Percentiles rank a stretch among this genome's conserved stretches.
phyloP scores from a whole-genome alignment of 2,888 invertebrate species.

The Adela reaumurella region DNA sequence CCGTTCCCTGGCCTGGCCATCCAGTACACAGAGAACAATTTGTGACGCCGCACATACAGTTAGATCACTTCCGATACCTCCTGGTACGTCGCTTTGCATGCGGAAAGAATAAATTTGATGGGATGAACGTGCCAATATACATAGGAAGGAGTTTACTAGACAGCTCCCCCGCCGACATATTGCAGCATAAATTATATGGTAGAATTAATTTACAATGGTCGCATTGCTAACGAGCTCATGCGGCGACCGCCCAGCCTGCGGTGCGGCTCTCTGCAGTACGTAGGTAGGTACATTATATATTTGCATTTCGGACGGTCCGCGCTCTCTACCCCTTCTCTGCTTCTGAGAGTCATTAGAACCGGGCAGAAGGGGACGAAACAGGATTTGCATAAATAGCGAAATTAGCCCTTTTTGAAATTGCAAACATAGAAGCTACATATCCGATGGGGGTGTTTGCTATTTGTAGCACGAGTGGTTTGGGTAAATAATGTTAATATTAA shows the following conservation, averaged over 20 bases:
- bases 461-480: too few relatives aligned
- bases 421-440: too few relatives aligned
- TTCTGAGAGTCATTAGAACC: conserved; percentile 15
- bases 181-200: conserved; percentile 40
- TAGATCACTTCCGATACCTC: too few relatives aligned
- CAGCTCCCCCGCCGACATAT: conserved; percentile 16
- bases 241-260: conserved; percentile 18
- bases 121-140: too few relatives aligned
- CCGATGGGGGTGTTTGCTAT: too few relatives aligned
- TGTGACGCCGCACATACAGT: background rate
- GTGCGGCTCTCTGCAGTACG: conserved; percentile 28
- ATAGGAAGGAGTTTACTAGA: background rate
- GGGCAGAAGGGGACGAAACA: conserved; percentile 7
- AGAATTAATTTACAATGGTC: conserved; percentile 47
- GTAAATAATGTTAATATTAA: too few relatives aligned
- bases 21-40: background rate
- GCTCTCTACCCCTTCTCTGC: background rate
- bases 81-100: too few relatives aligned
- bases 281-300: too few relatives aligned
- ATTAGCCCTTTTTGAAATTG: background rate
- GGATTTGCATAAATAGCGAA: conserved; percentile 14
- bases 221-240: conserved; percentile 33
- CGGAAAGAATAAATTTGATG: too few relatives aligned
- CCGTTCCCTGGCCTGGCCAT: background rate
- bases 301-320: conserved; percentile 13